Percentiles rank a stretch among this genome's conserved stretches.
These are phyloP conservation scores for Turritopsis dohrnii DNA, from an alignment of 30 jellyfish, hydroid and myxozoan species.

Conservation along the genomic window DNA sequence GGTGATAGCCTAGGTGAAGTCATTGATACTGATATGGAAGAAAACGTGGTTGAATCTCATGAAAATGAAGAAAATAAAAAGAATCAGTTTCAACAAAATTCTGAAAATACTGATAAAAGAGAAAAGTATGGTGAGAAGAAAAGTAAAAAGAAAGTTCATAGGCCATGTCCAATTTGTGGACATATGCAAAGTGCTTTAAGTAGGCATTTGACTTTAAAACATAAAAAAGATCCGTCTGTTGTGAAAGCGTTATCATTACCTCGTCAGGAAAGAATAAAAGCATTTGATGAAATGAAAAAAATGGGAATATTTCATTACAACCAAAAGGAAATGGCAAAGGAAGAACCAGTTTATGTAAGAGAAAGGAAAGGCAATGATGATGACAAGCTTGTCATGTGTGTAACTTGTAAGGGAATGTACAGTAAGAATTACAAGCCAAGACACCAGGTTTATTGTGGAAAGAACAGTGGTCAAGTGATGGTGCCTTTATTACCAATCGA, in stretches of 20 bases:
- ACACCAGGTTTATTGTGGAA: not conserved
- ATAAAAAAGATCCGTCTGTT: slow-evolving; percentile 23
- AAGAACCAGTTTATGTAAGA: not conserved
- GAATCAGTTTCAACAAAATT: not conserved
- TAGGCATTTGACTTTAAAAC: slow-evolving; percentile 3
- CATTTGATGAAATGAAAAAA: slow-evolving; percentile 3
- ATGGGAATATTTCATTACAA: slow-evolving; percentile 3
- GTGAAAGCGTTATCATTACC: not conserved
- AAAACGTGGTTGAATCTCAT: not conserved
- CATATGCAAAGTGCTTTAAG: slow-evolving; percentile 12
- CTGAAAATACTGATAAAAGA: not conserved
- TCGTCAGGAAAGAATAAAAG: not conserved
- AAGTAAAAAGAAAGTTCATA: slow-evolving; percentile 7
- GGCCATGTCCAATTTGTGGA: slow-evolving; percentile 7
- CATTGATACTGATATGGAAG: not conserved
- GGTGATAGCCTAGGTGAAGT: slow-evolving; percentile 22
- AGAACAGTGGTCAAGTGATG: slow-evolving; percentile 2
- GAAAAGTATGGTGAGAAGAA: slow-evolving; percentile 1
- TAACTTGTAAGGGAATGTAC: not conserved
- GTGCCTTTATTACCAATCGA: slow-evolving; percentile 4
- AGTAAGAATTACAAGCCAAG: not conserved
- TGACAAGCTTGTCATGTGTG: not conserved
- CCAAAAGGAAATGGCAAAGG: slow-evolving; percentile 8
- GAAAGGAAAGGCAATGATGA: slow-evolving; percentile 1
- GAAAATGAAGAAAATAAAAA: not conserved